Conservation (phyloP, 2,797 vertebrate species). For the Borostomias antarcticus region DNA sequence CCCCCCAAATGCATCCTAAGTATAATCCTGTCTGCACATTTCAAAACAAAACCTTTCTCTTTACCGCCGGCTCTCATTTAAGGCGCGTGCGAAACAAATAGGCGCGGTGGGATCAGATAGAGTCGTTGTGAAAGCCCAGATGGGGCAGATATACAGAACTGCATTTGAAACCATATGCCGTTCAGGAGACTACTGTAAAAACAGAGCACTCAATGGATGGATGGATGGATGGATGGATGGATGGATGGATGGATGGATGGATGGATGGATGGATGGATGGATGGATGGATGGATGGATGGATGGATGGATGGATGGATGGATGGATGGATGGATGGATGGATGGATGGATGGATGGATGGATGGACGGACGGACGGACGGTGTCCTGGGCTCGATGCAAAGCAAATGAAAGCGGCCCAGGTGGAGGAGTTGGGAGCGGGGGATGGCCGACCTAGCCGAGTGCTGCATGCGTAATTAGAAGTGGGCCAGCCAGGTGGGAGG, state of each 20-base stretch:
- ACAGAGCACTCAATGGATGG: no score
- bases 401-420: slow-evolving; percentile 24
- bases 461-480: slow-evolving; percentile 12
- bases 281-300: slow-evolving; percentile 2
- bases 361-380: not conserved
- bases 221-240: no score
- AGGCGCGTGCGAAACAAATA: slow-evolving; percentile 28
- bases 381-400: not conserved
- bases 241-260: no score
- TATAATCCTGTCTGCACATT: slow-evolving; percentile 29
- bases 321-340: slow-evolving; percentile 1
- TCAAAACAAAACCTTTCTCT: slow-evolving; percentile 40
- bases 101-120: slow-evolving; percentile 42
- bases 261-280: slow-evolving; percentile 10
- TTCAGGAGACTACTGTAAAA: no score
- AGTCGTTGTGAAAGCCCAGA: slow-evolving; percentile 33
- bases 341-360: not conserved
- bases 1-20: slow-evolving; percentile 12
- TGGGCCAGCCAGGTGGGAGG: slow-evolving; percentile 13
- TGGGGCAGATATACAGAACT: slow-evolving; percentile 39
- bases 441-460: slow-evolving; percentile 20
- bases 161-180: slow-evolving; percentile 28
- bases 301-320: not conserved
- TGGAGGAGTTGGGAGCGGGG: not conserved
- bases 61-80: slow-evolving; percentile 37